These are phyloP conservation scores for Anadara kagoshimensis DNA, from an alignment of 1,140 invertebrate genomes.

Conservation along the genomic window DNA sequence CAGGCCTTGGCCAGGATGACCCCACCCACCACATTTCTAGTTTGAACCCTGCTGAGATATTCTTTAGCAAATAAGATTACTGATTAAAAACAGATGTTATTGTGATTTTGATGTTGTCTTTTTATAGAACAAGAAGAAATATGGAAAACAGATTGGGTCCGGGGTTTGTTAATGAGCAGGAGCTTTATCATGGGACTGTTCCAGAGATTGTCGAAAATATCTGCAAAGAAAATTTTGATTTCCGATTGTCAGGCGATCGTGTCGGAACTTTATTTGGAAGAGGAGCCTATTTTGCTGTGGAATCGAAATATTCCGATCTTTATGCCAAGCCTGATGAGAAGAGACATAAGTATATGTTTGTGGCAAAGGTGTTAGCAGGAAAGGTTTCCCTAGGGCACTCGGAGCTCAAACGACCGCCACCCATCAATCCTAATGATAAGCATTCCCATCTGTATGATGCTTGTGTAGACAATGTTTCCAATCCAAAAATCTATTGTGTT, in stretches of 20 bases:
- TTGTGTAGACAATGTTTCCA: constrained; percentile 51
- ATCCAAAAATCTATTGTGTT: constrained; percentile 59
- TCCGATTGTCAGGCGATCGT: constrained; percentile 40
- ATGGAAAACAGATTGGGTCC: constrained; percentile 23
- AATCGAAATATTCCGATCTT: constrained; percentile 54
- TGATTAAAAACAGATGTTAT: too few species aligned
- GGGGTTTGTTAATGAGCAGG: constrained; percentile 31
- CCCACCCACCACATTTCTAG: too few species aligned
- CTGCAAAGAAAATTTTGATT: constrained; percentile 44
- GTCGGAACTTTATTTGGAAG: constrained; percentile 54
- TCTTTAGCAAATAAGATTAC: too few species aligned
- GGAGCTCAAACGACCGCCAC: constrained; percentile 50
- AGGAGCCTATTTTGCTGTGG: constrained; percentile 58
- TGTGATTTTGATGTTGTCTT: too few species aligned
- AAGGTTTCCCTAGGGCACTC: constrained; percentile 48
- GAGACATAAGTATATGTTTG: constrained; percentile 46
- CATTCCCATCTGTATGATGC: constrained; percentile 51
- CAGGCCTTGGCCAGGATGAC: too few species aligned
- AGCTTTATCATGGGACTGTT: constrained; percentile 42
- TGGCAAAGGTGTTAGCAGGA: constrained; percentile 56
- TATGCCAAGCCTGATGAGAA: constrained; percentile 42
- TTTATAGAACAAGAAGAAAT: constrained; percentile 18
- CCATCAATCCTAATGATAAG: constrained; percentile 22
- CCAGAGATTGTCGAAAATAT: constrained; percentile 30
- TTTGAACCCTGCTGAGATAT: too few species aligned